Percentiles rank a stretch among this genome's conserved stretches.
Conservation (phyloP, 2,797 vertebrate species). For the Balearica regulorum region DNA sequence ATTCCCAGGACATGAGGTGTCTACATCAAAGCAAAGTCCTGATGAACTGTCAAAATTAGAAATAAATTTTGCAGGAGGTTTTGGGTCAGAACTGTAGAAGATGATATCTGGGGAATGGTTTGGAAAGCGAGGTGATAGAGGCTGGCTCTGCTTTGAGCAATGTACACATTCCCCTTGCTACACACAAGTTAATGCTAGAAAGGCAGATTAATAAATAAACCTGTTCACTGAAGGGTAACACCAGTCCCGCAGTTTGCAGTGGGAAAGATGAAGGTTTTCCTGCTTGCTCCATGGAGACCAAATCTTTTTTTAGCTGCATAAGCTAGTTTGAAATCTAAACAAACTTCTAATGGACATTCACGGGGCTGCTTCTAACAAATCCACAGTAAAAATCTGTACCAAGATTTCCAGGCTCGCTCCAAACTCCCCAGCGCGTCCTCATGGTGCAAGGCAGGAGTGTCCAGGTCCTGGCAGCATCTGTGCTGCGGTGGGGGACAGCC, state of each 20-base stretch:
- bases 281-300: background rate
- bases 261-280: background rate
- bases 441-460: background rate
- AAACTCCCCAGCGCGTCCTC: background rate
- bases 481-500: accelerated
- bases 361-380: background rate
- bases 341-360: background rate
- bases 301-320: background rate
- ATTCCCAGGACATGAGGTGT: background rate
- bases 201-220: conserved; percentile 60
- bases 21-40: background rate
- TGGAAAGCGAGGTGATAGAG: background rate
- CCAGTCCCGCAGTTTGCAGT: background rate
- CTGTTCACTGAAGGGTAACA: conserved; percentile 13
- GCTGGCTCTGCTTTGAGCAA: background rate
- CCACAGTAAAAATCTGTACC: background rate
- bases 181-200: conserved; percentile 14
- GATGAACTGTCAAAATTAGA: background rate
- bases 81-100: background rate
- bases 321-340: background rate
- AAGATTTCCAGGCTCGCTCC: background rate
- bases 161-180: background rate
- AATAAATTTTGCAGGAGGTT: background rate
- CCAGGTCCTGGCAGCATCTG: background rate
- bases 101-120: background rate